Evolutionary conservation across 2,888 invertebrate species (phyloP).

Genomic region (Atrina japonica): DNA sequence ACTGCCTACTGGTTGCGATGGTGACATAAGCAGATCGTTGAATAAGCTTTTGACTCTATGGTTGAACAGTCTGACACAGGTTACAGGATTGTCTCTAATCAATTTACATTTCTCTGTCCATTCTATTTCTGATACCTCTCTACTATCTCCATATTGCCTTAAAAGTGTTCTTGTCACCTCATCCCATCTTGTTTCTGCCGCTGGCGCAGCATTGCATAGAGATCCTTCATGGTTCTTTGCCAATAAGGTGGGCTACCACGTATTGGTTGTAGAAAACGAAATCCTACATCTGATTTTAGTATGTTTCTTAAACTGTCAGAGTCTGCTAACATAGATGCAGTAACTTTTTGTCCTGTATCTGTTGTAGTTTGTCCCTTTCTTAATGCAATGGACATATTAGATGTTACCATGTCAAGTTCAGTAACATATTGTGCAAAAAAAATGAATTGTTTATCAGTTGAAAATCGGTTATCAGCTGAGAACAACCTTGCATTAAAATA

Average conservation of each 20-base stretch:
- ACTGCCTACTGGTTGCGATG: conserved; percentile 35
- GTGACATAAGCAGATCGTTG: conserved; percentile 26
- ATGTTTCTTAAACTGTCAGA: conserved; percentile 22
- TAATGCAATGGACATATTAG: conserved; percentile 29
- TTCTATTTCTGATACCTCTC: conserved; percentile 8
- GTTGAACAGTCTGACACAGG: conserved; percentile 48
- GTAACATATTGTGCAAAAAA: conserved; percentile 43
- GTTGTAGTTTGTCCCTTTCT: conserved; percentile 24
- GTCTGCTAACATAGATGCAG: conserved; percentile 28
- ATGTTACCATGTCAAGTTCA: conserved; percentile 20
- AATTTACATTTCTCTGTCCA: conserved; percentile 38
- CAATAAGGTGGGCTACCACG: conserved; percentile 48
- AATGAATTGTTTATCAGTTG: conserved; percentile 35
- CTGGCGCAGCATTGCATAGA: conserved; percentile 48
- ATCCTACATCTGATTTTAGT: conserved; percentile 36
- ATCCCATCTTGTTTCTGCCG: conserved; percentile 37
- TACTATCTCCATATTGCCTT: conserved; percentile 12
- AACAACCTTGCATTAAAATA: conserved; percentile 29
- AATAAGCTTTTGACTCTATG: conserved; percentile 41
- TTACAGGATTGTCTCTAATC: conserved; percentile 49
- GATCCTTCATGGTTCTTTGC: conserved; percentile 44
- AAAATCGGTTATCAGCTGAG: conserved; percentile 33
- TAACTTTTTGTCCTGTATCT: conserved; percentile 20
- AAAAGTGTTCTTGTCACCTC: conserved; percentile 11
- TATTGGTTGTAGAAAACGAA: conserved; percentile 39